Percentiles rank a stretch among this genome's conserved stretches.
Conservation (phyloP, 1,140 invertebrate genomes). For the Bathynomus jamesi region DNA sequence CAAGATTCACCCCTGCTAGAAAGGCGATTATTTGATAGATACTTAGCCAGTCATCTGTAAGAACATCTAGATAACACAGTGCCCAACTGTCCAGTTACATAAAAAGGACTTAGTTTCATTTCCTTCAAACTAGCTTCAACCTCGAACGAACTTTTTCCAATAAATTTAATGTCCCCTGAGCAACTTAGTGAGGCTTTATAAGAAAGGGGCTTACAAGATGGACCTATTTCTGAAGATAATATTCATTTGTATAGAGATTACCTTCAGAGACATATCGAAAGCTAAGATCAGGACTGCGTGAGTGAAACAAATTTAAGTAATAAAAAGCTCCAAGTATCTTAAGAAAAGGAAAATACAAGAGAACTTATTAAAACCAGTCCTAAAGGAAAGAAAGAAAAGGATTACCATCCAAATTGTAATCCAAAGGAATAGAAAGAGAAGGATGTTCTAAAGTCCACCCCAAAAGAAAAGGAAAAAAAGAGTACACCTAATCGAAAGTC, state of each 20-base stretch:
- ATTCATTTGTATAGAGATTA: neutral
- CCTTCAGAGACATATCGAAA: neutral
- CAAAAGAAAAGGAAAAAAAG: neutral
- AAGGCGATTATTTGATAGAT: neutral
- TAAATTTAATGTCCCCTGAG: neutral
- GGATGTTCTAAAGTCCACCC: neutral
- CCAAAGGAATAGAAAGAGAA: neutral
- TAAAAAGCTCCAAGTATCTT: neutral
- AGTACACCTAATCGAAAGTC: neutral
- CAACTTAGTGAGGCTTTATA: neutral
- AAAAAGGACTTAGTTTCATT: neutral
- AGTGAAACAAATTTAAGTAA: neutral
- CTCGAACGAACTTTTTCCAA: neutral
- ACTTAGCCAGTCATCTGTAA: neutral
- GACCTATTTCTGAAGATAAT: neutral
- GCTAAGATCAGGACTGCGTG: neutral
- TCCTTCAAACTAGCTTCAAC: neutral
- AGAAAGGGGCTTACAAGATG: neutral
- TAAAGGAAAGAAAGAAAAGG: neutral
- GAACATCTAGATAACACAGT: neutral
- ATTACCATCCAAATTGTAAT: neutral
- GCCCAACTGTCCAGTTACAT: neutral
- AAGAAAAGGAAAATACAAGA: neutral
- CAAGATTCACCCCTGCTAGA: neutral
- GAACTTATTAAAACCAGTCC: neutral